Conservation (phyloP, 1,140 invertebrate genomes). For the Drosophila punjabiensis region DNA sequence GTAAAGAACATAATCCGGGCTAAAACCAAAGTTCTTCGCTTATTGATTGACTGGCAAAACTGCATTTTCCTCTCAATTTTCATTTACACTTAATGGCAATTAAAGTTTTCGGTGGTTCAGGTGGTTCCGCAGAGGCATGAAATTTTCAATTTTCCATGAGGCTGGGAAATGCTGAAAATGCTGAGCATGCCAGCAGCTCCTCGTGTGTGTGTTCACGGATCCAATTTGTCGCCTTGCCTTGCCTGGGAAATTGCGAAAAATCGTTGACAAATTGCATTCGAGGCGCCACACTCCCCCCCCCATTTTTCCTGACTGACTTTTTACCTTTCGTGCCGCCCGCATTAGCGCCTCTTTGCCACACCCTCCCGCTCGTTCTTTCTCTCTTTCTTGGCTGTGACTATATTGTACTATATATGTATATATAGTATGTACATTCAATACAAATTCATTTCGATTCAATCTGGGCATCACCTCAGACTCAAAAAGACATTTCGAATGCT, state of each 20-base stretch:
- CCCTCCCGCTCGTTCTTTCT: too few relatives aligned
- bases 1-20: not conserved
- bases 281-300: conserved; percentile 11
- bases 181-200: not conserved
- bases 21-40: not conserved
- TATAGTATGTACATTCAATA: conserved; percentile 57
- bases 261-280: conserved; percentile 81
- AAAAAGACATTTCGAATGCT: conserved; percentile 63
- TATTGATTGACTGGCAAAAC: conserved; percentile 38
- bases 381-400: not conserved
- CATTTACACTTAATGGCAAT: conserved; percentile 42
- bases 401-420: not conserved
- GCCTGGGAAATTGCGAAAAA: conserved; percentile 71
- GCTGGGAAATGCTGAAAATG: conserved; percentile 15
- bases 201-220: conserved; percentile 32
- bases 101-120: conserved; percentile 42
- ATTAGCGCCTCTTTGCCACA: conserved; percentile 31
- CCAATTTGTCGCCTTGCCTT: conserved; percentile 64
- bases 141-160: conserved; percentile 74
- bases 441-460: conserved; percentile 72
- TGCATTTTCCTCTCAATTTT: conserved; percentile 40
- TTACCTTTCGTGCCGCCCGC: conserved; percentile 51
- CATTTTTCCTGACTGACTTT: conserved; percentile 46
- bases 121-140: conserved; percentile 14
- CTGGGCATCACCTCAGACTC: conserved; percentile 64